Conservation (phyloP, 2,113 vertebrate species). For the Meriones unguiculatus region DNA sequence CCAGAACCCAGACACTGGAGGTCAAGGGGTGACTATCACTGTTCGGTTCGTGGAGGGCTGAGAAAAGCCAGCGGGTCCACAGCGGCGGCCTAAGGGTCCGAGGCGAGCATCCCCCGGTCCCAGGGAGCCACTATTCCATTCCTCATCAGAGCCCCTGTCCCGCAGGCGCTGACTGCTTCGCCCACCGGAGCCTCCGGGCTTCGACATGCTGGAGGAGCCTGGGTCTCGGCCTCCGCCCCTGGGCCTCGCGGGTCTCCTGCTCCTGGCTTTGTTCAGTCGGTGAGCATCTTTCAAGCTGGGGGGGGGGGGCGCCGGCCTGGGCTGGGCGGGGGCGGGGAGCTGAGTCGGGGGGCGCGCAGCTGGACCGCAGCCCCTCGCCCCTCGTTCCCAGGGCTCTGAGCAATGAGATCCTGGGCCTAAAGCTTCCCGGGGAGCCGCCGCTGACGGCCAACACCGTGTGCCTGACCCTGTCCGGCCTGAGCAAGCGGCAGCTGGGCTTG, state of each 20-base stretch:
- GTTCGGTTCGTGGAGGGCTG: not conserved
- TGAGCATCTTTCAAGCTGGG: conserved; percentile 63
- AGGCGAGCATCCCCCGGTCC: not conserved
- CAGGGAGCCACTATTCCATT: not conserved
- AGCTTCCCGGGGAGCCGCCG: conserved; percentile 92
- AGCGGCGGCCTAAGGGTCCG: not conserved
- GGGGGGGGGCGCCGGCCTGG: not conserved
- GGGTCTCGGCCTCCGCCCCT: conserved; percentile 76
- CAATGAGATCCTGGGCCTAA: conserved; percentile 94
- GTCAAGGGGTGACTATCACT: conserved; percentile 9
- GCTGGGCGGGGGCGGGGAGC: not conserved
- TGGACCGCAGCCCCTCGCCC: not conserved
- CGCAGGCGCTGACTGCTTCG: conserved; percentile 55
- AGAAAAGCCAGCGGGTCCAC: conserved; percentile 2
- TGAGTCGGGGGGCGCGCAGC: not conserved
- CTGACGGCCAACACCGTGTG: conserved; percentile 95
- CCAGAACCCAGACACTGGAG: not conserved
- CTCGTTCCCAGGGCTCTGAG: conserved; percentile 89
- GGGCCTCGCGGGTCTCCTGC: conserved; percentile 80
- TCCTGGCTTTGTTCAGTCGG: conserved; percentile 84
- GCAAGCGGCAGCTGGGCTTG: conserved; percentile 93
- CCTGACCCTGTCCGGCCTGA: conserved; percentile 91
- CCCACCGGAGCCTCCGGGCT: conserved; percentile 74
- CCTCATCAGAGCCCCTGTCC: not conserved
- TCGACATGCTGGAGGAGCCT: conserved; percentile 84